Percentiles rank a stretch among this genome's conserved stretches.
Evolutionary conservation across 2,888 invertebrate genomes (phyloP).

Genomic region (Tubiluchus corallicola): DNA sequence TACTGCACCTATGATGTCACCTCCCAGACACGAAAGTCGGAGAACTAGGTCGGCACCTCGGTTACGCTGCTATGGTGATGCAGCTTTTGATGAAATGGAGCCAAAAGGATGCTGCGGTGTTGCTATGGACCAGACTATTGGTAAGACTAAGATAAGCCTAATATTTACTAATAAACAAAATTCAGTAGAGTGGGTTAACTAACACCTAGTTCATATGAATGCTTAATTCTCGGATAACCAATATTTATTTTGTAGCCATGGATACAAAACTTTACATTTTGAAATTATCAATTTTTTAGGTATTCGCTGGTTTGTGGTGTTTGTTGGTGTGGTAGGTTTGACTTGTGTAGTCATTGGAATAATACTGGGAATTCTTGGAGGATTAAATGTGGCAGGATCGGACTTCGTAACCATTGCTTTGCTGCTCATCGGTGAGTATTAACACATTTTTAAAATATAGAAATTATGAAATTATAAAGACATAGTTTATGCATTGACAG

Average conservation of each 20-base stretch:
- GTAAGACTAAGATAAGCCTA: constrained; percentile 1
- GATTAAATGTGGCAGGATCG: background rate
- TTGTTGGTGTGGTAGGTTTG: background rate
- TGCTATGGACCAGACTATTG: background rate
- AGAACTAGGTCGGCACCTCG: background rate
- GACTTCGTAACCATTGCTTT: background rate
- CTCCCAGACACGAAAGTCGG: background rate
- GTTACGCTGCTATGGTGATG: background rate
- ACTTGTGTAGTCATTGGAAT: background rate
- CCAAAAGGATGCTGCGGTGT: constrained; percentile 1
- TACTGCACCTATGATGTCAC: background rate
- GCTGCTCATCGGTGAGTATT: constrained; percentile 3
- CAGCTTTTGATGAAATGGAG: constrained; percentile 1
- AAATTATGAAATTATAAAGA: too few species aligned
- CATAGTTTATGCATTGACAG: too few species aligned
- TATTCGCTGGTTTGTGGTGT: background rate
- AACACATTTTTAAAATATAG: too few species aligned
- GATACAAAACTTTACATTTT: too few species aligned
- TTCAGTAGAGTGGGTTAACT: too few species aligned
- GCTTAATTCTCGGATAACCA: too few species aligned
- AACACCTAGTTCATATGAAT: too few species aligned
- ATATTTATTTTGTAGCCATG: too few species aligned
- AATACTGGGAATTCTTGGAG: background rate
- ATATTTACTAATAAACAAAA: background rate
- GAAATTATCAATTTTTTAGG: too few species aligned